A percentile compares a stretch with the other conserved stretches of the same genome.
Evolutionary conservation across 2,888 invertebrate species (phyloP).

Genomic region (Acrobasis consociella): DNA sequence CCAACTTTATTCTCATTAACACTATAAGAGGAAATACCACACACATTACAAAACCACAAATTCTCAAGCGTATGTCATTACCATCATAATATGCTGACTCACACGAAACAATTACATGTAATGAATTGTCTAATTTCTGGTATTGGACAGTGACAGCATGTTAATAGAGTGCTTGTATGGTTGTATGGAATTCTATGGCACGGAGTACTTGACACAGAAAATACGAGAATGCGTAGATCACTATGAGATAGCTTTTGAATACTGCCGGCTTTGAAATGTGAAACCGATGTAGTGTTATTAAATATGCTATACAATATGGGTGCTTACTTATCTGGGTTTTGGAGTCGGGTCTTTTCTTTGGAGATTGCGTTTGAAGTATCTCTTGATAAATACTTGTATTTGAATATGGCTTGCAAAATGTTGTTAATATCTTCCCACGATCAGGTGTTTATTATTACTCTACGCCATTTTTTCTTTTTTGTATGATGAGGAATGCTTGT

Average conservation of each 20-base stretch:
- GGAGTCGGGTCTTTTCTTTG: background rate
- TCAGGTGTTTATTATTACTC: too few relatives aligned
- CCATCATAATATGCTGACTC: constrained; percentile 58
- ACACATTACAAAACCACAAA: constrained; percentile 30
- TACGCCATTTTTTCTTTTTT: too few relatives aligned
- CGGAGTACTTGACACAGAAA: constrained; percentile 38
- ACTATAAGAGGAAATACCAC: constrained; percentile 43
- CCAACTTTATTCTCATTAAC: constrained; percentile 36
- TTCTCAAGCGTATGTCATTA: constrained; percentile 35
- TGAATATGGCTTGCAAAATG: background rate
- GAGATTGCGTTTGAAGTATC: background rate
- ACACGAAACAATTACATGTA: constrained; percentile 70
- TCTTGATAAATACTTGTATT: background rate
- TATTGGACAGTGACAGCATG: constrained; percentile 59
- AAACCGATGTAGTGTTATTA: constrained; percentile 29
- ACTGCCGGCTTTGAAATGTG: constrained; percentile 33
- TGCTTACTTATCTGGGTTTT: background rate
- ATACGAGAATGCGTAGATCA: constrained; percentile 31
- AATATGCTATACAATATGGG: constrained; percentile 13
- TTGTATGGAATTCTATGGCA: constrained; percentile 37
- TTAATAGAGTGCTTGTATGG: constrained; percentile 49
- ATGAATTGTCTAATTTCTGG: constrained; percentile 76
- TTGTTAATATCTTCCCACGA: background rate
- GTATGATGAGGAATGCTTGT: too few relatives aligned
- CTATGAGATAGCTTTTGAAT: constrained; percentile 35